These are phyloP conservation scores for Parotocinclus haroldoi DNA, from an alignment of 2,797 vertebrate species.

Conservation along the genomic window DNA sequence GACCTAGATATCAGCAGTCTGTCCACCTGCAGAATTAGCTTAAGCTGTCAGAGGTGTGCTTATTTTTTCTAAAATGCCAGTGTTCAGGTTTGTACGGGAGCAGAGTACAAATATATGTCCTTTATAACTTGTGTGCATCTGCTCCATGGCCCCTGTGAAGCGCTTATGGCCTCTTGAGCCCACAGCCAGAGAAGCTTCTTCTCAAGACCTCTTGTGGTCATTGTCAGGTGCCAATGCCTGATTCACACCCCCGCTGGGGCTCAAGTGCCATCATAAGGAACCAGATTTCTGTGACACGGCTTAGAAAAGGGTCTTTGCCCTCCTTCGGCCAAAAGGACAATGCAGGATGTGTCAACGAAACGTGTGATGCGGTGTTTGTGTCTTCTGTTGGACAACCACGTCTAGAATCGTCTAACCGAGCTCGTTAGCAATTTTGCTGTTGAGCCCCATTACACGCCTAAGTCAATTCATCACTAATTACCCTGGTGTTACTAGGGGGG, in stretches of 20 bases:
- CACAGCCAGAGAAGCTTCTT: constrained; percentile 27
- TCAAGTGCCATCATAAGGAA: constrained; percentile 15
- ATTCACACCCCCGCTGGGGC: constrained; percentile 42
- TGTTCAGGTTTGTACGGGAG: too few species aligned
- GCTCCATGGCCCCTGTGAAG: constrained; percentile 21
- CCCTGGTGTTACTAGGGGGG: too few species aligned
- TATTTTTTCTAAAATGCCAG: too few species aligned
- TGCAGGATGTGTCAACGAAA: neutral
- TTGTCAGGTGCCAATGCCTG: constrained; percentile 61
- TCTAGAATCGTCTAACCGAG: neutral
- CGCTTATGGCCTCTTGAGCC: constrained; percentile 19
- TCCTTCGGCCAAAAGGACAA: neutral
- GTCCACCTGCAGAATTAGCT: too few species aligned
- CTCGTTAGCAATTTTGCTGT: neutral
- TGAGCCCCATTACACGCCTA: neutral
- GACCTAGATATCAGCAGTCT: too few species aligned
- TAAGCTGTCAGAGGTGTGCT: too few species aligned
- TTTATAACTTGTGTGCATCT: too few species aligned
- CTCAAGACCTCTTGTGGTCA: constrained; percentile 57
- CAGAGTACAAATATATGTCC: too few species aligned
- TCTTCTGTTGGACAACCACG: constrained; percentile 15
- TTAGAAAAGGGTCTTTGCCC: neutral
- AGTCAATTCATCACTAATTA: neutral
- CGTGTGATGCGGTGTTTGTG: neutral
- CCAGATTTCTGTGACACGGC: constrained; percentile 28